Base-by-base conservation (phyloP, 2,888 invertebrate genomes). In the Ypsolopha sequella region DNA sequence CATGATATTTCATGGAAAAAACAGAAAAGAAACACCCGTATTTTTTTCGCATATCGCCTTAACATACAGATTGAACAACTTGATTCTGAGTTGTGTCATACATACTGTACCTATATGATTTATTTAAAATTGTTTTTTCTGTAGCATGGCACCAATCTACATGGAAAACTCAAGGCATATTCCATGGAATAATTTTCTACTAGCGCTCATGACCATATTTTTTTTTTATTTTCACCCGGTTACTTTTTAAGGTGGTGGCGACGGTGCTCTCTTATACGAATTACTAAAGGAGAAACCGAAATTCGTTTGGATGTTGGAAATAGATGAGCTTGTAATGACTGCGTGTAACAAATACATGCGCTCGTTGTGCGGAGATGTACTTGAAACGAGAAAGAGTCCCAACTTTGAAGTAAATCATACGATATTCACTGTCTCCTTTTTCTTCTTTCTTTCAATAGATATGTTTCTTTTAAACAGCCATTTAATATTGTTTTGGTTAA, bases 201-300 rank as follows among this genome's bases (percentile, higher is more conserved):
- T n/a, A n/a, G n/a, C n/a, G n/a, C n/a, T n/a, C n/a, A n/a, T n/a
- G n/a, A n/a, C n/a, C n/a, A n/a, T n/a, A n/a, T n/a, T n/a, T n/a
- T n/a, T n/a, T n/a, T n/a, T 24, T 24, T 3, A 24, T 3, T 24
- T 24, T 24, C 24, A 38, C 11, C 13, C 36, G 36, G 47, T 14
- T 24, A 24, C 24, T 47, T n/a, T 47, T 47, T 36, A 57, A 89
- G 97, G 97, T 50, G 98, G 97, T 6, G 97, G 98, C 1, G 98
- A 98, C 75, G 98, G 98, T n/a, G 97, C 95, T 4, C 82, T 98
- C 0, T 86, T 98, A 0, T 93, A 94, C 78, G 97, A 97, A 73
- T 82, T 98, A 53, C 88, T 96, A 49, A 96, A 97, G 68, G 95
- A 97, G 73, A 91, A 94, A 36, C 96, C 97, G 0, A 95, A 95